Evolutionary conservation across 1,140 invertebrate species (phyloP).

Genomic region (Drosophila ercepeae): DNA sequence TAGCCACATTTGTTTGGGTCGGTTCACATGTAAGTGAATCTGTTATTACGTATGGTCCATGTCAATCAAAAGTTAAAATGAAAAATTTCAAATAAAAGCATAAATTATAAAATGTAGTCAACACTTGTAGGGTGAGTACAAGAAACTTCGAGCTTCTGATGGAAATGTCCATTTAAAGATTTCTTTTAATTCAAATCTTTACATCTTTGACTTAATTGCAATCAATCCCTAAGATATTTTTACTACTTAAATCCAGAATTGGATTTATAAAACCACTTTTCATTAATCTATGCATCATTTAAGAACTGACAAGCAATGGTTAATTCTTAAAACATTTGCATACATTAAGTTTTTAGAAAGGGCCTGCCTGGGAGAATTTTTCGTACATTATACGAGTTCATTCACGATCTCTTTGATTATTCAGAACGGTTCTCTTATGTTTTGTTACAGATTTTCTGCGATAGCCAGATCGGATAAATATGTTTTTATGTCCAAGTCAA

Average conservation of each 20-base stretch:
- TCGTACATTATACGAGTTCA: not conserved
- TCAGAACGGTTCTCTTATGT: slow-evolving; percentile 1
- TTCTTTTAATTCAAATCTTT: too few species aligned
- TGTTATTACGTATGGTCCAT: slow-evolving; percentile 31
- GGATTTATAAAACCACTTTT: not conserved
- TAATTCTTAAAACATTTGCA: slow-evolving; percentile 3
- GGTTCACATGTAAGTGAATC: slow-evolving; percentile 21
- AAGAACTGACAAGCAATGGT: not conserved
- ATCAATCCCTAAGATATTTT: not conserved
- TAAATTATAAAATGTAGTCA: not conserved
- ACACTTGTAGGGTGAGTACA: not conserved
- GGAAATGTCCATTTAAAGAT: too few species aligned
- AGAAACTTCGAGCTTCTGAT: too few species aligned
- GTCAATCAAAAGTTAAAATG: slow-evolving; percentile 28
- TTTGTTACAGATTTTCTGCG: slow-evolving; percentile 18
- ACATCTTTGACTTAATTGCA: too few species aligned
- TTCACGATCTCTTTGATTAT: slow-evolving; percentile 25
- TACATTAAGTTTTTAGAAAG: slow-evolving; percentile 35
- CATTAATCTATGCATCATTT: not conserved
- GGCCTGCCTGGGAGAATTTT: slow-evolving; percentile 7
- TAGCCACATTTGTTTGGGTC: slow-evolving; percentile 19
- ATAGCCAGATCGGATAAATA: slow-evolving; percentile 9
- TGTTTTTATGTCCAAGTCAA: slow-evolving; percentile 34
- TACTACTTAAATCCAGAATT: not conserved
- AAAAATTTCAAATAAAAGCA: not conserved